phyloP scores from a whole-genome alignment of 2,797 vertebrate genomes.

The Lacerta viridis region DNA sequence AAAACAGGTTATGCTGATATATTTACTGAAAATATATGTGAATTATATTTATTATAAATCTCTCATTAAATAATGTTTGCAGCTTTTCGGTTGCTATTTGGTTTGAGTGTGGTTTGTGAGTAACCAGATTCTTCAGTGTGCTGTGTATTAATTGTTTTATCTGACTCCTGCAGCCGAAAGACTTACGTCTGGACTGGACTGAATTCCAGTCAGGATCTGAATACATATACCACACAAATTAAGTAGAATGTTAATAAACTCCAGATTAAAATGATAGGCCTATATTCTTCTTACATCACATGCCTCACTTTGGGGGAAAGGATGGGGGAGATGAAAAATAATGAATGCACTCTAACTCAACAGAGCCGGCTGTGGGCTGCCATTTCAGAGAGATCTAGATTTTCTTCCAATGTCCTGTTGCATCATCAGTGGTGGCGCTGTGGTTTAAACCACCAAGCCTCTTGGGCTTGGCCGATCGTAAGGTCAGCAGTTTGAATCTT shows the following conservation, averaged over 20 bases:
- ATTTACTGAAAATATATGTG: not conserved
- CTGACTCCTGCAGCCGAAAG: not conserved
- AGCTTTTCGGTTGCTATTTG: constrained; percentile 37
- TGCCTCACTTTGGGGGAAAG: not conserved
- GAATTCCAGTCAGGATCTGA: not conserved
- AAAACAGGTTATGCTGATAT: not conserved
- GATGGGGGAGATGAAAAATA: not conserved
- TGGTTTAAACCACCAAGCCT: too few species aligned
- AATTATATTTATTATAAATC: constrained; percentile 23
- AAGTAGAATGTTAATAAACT: not conserved
- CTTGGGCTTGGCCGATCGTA: too few species aligned
- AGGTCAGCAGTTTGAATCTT: too few species aligned
- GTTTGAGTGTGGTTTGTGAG: constrained; percentile 10
- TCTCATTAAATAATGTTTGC: constrained; percentile 33
- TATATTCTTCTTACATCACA: not conserved
- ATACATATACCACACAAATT: not conserved
- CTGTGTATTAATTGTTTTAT: constrained; percentile 19
- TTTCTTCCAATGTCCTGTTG: not conserved
- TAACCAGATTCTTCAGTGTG: constrained; percentile 4
- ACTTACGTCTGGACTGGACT: not conserved
- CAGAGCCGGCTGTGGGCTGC: not conserved
- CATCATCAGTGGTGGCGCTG: not conserved
- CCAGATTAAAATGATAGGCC: constrained; percentile 13
- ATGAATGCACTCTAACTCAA: not conserved
- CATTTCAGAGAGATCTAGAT: not conserved